Percentiles rank a stretch among this genome's conserved stretches.
Conservation (phyloP, 2,113 vertebrate species). For the Leptosomus discolor region DNA sequence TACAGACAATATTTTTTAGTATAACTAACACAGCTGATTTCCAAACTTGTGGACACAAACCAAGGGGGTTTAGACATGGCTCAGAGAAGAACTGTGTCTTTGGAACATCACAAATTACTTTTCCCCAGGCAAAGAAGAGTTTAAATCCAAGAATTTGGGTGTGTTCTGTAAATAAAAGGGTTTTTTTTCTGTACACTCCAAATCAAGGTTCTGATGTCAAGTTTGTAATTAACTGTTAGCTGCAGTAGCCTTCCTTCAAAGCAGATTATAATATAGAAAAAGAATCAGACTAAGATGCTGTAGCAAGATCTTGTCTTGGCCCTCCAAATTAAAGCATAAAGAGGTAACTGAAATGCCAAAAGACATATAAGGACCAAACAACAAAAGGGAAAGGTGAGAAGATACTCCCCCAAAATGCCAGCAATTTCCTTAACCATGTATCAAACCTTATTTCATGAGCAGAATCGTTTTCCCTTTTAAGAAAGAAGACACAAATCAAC, state of each 20-base stretch:
- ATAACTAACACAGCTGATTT: neutral
- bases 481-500: neutral
- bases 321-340: neutral
- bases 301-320: neutral
- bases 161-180: neutral
- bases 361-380: neutral
- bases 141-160: neutral
- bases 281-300: neutral
- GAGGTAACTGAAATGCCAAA: neutral
- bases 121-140: neutral
- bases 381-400: neutral
- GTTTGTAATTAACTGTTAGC: neutral
- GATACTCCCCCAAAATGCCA: neutral
- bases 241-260: neutral
- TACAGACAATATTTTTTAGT: neutral
- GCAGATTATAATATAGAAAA: neutral
- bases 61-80: neutral
- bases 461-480: neutral
- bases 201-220: neutral
- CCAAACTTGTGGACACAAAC: neutral
- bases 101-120: neutral
- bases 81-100: neutral
- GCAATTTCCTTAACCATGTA: neutral
- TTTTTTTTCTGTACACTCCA: neutral
- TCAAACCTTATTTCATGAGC: accelerated